These are phyloP conservation scores for Plemyria rubiginata DNA, from an alignment of 2,888 invertebrate genomes.

Conservation along the genomic window DNA sequence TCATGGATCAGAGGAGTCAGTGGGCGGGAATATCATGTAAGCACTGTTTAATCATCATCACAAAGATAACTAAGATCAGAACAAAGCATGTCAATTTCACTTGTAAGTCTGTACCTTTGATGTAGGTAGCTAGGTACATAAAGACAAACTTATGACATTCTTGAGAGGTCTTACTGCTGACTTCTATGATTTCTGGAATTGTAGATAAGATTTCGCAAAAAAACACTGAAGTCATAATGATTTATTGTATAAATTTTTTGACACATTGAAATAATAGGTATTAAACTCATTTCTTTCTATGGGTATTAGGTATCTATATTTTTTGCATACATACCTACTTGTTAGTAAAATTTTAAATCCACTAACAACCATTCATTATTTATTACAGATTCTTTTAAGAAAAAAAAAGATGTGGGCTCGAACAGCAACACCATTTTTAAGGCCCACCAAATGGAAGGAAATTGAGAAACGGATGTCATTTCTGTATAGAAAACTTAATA, in stretches of 20 bases:
- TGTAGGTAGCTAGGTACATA: too few species aligned
- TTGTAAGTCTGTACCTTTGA: too few species aligned
- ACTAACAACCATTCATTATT: neutral
- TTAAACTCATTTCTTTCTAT: too few species aligned
- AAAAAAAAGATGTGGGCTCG: conserved; percentile 88
- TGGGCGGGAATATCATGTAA: conserved; percentile 92
- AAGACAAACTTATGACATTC: too few species aligned
- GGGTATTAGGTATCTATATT: too few species aligned
- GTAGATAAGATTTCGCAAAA: too few species aligned
- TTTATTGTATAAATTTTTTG: too few species aligned
- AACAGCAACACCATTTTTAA: conserved; percentile 84
- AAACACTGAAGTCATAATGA: too few species aligned
- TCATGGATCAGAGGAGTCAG: conserved; percentile 95
- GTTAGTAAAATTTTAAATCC: neutral
- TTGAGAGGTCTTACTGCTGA: too few species aligned
- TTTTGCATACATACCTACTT: neutral
- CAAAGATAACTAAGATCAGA: neutral
- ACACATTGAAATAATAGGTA: too few species aligned
- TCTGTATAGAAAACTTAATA: conserved; percentile 91
- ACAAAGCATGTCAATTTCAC: too few species aligned
- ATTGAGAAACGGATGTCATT: conserved; percentile 89
- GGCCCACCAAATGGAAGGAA: conserved; percentile 92
- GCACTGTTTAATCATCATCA: conserved; percentile 28
- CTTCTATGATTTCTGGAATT: too few species aligned
- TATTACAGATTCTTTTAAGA: conserved; percentile 84